phyloP scores from a whole-genome alignment of 2,113 vertebrate species.

The Chionomys nivalis region DNA sequence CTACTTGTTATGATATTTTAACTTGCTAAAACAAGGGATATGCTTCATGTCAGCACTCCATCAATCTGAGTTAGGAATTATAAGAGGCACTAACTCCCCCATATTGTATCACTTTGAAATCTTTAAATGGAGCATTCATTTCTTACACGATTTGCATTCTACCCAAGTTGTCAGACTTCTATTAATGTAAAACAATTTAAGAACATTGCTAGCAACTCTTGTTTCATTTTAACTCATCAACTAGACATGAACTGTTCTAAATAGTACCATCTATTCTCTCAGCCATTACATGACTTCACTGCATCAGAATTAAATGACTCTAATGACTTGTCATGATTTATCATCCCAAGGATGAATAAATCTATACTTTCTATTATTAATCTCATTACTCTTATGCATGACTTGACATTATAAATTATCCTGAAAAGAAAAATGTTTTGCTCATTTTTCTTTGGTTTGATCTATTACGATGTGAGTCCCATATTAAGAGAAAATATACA shows the following conservation, averaged over 20 bases:
- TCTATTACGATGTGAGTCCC: slow-evolving; percentile 50
- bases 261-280: slow-evolving; percentile 69
- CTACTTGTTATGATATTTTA: slow-evolving; percentile 15
- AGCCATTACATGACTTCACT: slow-evolving; percentile 52
- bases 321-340: slow-evolving; percentile 79
- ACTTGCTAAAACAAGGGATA: background rate
- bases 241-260: slow-evolving; percentile 59
- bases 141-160: slow-evolving; percentile 57
- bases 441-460: slow-evolving; percentile 65
- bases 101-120: background rate
- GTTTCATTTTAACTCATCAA: slow-evolving; percentile 71
- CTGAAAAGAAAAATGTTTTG: slow-evolving; percentile 72
- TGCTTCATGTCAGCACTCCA: background rate
- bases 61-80: background rate
- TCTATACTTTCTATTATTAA: slow-evolving; percentile 78
- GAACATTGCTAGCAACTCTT: slow-evolving; percentile 58
- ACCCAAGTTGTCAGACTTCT: slow-evolving; percentile 57
- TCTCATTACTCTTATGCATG: slow-evolving; percentile 76
- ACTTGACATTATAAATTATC: slow-evolving; percentile 77
- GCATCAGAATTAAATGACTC: slow-evolving; percentile 68
- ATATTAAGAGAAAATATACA: slow-evolving; percentile 2
- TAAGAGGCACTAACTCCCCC: background rate
- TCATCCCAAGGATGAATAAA: slow-evolving; percentile 75
- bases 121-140: background rate
- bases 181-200: slow-evolving; percentile 66